phyloP scores from a whole-genome alignment of 2,797 vertebrate genomes.

The Orestias chungarensis region DNA sequence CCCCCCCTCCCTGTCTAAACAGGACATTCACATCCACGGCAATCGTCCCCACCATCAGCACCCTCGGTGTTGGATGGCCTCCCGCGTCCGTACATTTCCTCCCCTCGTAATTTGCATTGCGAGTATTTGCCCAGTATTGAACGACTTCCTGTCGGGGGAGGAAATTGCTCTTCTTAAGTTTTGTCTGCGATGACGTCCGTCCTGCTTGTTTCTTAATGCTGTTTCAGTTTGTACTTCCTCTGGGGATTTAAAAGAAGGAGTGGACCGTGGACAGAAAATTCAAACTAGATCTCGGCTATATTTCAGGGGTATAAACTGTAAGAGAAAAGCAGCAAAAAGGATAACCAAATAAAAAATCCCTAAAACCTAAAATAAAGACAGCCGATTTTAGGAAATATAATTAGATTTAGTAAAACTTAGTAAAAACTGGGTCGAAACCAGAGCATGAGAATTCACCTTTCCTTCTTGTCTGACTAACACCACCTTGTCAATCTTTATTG shows the following conservation, averaged over 20 bases:
- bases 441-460: not conserved
- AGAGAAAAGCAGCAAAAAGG: not conserved
- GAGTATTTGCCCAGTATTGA: not conserved
- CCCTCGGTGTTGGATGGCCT: slow-evolving; percentile 17
- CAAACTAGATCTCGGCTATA: not conserved
- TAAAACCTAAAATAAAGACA: too few species aligned
- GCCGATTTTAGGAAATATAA: too few species aligned
- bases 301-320: not conserved
- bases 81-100: slow-evolving; percentile 9
- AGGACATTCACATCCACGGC: slow-evolving; percentile 58
- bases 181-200: not conserved
- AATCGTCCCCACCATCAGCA: slow-evolving; percentile 35
- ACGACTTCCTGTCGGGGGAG: slow-evolving; percentile 13
- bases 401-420: too few species aligned
- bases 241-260: not conserved
- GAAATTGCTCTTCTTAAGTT: slow-evolving; percentile 12
- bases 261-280: not conserved
- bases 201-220: not conserved
- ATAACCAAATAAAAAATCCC: not conserved
- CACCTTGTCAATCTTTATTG: not conserved
- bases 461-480: not conserved
- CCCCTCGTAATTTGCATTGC: not conserved
- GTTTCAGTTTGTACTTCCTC: not conserved
- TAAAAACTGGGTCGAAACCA: not conserved
- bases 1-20: slow-evolving; percentile 48